phyloP scores from a whole-genome alignment of 2,797 vertebrate genomes.

The Tiaroga cobitis region DNA sequence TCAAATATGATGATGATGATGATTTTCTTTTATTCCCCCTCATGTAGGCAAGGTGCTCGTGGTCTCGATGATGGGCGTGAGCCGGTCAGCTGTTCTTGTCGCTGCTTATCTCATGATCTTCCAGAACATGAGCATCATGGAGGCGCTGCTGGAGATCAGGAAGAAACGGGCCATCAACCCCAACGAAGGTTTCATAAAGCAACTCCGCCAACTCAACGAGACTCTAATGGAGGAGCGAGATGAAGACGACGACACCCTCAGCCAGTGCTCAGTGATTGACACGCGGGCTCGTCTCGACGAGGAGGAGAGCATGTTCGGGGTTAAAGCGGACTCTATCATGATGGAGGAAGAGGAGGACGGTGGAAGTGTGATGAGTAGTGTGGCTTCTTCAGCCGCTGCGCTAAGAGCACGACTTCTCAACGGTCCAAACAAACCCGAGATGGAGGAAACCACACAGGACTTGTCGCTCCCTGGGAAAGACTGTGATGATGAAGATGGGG shows the following conservation, averaged over 20 bases:
- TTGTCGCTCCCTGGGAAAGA: slow-evolving; percentile 57
- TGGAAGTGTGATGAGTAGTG: slow-evolving; percentile 82
- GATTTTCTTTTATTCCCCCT: slow-evolving; percentile 13
- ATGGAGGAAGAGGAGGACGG: slow-evolving; percentile 93
- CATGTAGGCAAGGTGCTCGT: slow-evolving; percentile 90
- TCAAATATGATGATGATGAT: not conserved
- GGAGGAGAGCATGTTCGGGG: slow-evolving; percentile 79
- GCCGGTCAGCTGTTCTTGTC: slow-evolving; percentile 89
- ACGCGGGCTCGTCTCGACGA: slow-evolving; percentile 73
- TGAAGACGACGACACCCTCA: slow-evolving; percentile 76
- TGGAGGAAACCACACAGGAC: fast-evolving
- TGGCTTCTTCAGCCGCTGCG: slow-evolving; percentile 71
- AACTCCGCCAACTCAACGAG: slow-evolving; percentile 92
- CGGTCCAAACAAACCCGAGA: not conserved
- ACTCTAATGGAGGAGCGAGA: slow-evolving; percentile 89
- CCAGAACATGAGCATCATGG: slow-evolving; percentile 91
- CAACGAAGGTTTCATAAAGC: slow-evolving; percentile 94
- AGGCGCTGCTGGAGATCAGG: slow-evolving; percentile 87
- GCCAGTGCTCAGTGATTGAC: slow-evolving; percentile 82
- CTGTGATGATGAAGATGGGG: slow-evolving; percentile 60
- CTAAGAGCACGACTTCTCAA: slow-evolving; percentile 49
- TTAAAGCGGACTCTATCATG: slow-evolving; percentile 83
- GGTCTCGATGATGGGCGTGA: slow-evolving; percentile 96
- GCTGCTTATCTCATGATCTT: slow-evolving; percentile 98
- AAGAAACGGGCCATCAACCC: slow-evolving; percentile 91